A percentile compares a stretch with the other conserved stretches of the same genome.
These are phyloP conservation scores for Aldabrachelys gigantea DNA, from an alignment of 2,113 vertebrate species.

Conservation along the genomic window DNA sequence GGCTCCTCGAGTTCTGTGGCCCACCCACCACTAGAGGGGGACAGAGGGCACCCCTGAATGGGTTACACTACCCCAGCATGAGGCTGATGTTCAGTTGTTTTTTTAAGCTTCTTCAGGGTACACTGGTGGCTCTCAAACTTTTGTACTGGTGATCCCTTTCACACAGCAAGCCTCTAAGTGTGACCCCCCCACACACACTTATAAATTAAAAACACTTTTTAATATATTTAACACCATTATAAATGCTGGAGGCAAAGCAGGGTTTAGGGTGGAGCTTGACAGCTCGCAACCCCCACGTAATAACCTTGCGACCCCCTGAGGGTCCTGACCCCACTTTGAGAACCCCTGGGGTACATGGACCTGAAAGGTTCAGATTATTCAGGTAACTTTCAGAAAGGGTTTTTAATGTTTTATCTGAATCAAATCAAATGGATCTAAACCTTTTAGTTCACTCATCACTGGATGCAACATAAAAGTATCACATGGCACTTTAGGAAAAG, in stretches of 20 bases:
- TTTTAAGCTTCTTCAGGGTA: not conserved
- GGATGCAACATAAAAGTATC: not conserved
- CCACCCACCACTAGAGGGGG: not conserved
- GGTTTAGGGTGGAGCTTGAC: no score
- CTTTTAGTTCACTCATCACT: not conserved
- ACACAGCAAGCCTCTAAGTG: no score
- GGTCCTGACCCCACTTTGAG: no score
- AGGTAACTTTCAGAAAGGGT: not conserved
- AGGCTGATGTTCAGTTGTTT: not conserved
- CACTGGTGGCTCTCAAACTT: no score
- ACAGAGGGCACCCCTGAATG: not conserved
- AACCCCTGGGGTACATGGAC: not conserved
- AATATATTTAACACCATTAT: no score
- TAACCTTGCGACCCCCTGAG: no score
- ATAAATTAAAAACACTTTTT: no score
- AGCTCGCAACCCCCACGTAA: no score
- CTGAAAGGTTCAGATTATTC: not conserved
- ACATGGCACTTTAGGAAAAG: conserved; percentile 13
- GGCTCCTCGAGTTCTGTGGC: not conserved
- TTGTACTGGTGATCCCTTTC: no score
- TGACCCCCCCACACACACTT: no score
- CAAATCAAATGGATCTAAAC: not conserved
- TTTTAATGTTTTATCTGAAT: not conserved
- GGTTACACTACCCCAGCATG: fast-evolving
- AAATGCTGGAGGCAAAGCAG: no score